Evolutionary conservation across 2,113 vertebrate genomes (phyloP).

Genomic region (Pterophyllum scalare): DNA sequence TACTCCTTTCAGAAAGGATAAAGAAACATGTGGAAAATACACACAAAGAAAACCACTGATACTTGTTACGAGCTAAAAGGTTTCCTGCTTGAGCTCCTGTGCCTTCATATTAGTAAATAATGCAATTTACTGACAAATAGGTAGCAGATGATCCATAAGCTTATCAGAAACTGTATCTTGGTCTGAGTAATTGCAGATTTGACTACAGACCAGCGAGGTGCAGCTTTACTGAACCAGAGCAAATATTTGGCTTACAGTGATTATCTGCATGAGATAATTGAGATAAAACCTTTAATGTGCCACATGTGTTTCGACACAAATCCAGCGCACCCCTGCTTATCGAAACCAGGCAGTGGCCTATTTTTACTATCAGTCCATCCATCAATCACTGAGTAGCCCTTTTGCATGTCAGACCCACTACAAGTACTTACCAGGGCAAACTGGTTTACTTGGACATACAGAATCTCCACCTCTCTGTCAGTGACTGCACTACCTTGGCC

Average conservation of each 20-base stretch:
- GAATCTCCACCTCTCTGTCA: conserved; percentile 89
- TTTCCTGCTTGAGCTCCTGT: not conserved
- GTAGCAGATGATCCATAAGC: not conserved
- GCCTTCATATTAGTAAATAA: not conserved
- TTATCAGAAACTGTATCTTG: not conserved
- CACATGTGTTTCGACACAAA: not conserved
- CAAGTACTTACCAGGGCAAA: conserved; percentile 90
- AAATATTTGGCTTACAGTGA: not conserved
- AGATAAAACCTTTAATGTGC: too few relatives aligned
- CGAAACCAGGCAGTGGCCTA: not conserved
- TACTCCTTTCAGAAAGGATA: not conserved
- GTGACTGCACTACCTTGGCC: conserved; percentile 85
- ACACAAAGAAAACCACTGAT: not conserved
- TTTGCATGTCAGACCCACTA: not conserved
- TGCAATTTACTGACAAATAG: not conserved
- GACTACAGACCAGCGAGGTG: not conserved
- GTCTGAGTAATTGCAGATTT: too few relatives aligned
- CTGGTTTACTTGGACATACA: conserved; percentile 96
- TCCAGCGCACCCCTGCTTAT: not conserved
- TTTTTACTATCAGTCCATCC: not conserved
- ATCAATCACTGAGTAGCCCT: not conserved
- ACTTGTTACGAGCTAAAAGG: not conserved
- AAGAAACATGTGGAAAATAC: not conserved
- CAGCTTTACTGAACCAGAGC: not conserved
- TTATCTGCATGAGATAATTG: not conserved